Evolutionary conservation across 2,113 vertebrate genomes (phyloP).

Genomic region (Cacatua alba): DNA sequence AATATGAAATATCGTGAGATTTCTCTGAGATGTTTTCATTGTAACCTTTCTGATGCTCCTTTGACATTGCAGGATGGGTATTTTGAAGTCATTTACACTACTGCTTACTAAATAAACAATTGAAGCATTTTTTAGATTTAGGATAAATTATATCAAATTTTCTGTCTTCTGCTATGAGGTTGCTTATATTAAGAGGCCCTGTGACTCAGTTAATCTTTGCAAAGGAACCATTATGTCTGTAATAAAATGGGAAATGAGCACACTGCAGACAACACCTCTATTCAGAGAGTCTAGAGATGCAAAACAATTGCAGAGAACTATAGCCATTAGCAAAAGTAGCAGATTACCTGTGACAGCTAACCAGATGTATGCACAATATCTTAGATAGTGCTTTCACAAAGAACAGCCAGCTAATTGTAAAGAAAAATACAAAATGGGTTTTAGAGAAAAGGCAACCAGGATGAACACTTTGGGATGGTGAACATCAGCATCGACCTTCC

Average conservation of each 20-base stretch:
- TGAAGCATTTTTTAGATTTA: slow-evolving; percentile 9
- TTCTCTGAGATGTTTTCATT: background rate
- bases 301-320: slow-evolving; percentile 30
- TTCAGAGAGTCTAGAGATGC: slow-evolving; percentile 11
- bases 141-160: slow-evolving; percentile 15
- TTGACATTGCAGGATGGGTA: background rate
- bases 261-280: background rate
- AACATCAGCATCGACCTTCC: background rate
- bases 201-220: slow-evolving; percentile 47
- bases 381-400: slow-evolving; percentile 1
- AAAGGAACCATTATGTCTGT: background rate
- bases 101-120: background rate
- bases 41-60: background rate
- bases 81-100: background rate
- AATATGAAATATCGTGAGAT: background rate
- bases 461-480: background rate
- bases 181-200: slow-evolving; percentile 1
- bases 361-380: background rate
- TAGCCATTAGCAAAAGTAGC: slow-evolving; percentile 51
- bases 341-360: slow-evolving; percentile 46
- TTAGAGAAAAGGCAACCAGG: background rate
- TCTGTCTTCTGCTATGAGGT: slow-evolving; percentile 13
- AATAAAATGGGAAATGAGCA: slow-evolving; percentile 55
- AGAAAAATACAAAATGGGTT: background rate
- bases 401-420: background rate